Base-by-base conservation (phyloP, 2,113 vertebrate genomes). In the Aldabrachelys gigantea region DNA sequence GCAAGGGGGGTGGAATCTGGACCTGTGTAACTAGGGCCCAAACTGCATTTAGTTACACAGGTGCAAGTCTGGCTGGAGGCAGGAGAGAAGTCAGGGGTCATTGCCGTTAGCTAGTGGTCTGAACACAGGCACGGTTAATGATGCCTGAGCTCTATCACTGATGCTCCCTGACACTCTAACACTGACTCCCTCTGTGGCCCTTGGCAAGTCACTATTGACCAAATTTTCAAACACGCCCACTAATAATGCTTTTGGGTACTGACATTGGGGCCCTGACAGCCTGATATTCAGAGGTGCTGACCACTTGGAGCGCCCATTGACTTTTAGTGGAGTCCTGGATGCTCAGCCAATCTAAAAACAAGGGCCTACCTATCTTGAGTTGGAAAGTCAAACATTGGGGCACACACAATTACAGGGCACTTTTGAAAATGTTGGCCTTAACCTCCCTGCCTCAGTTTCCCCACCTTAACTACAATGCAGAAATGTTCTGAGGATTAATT, bases 401-500 rank as follows among this genome's bases (percentile, higher is more conserved):
- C 85, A 1, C 65, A 41, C 31, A 89, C 85, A 95, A 81, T 47
- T 16, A 59, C 8, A 13, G 10, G 85, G 80, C 11, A 82, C 0
- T 1, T 87, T 82, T 91, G 69, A 57, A 72, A 72, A 53, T 79
- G 4, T 52, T 89, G 88, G 50, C 83, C 41, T 85, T 75, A 85
- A 91, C 22, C 16, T 38, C 75, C 79, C 89, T 78, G 31, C 14
- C 22, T 90, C 16, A 10, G 27, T 84, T 94, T 92, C 72, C 6
- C 75, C 54, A 44, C 11, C 72, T 91, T 80, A 49, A 91, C 87
- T 93, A 78, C 5, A 92, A 84, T 47, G 75, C 76, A 44, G 35
- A 95, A 87, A n/a, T 50, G 84, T 41, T 87, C 80, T 78, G 25
- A 72, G 93, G 54, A 62, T 49, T 75, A 75, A 41, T 75, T 87